Evolutionary conservation across 2,113 vertebrate genomes (phyloP).

Genomic region (Hyperoodon ampullatus): DNA sequence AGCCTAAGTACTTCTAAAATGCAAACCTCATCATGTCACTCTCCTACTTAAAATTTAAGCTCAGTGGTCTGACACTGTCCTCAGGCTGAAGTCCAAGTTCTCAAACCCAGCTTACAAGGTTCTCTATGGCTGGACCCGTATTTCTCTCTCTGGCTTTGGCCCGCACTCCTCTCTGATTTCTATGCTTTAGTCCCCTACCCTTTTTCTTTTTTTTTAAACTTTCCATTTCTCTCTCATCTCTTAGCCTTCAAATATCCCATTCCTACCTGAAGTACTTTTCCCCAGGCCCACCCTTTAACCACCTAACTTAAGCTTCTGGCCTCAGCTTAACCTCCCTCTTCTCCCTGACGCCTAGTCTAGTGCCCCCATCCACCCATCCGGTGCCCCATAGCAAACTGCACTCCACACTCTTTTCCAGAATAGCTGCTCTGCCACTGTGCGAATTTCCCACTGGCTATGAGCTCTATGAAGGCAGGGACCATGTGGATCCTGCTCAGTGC

Average conservation of each 20-base stretch:
- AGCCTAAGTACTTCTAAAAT: neutral
- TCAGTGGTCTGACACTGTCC: neutral
- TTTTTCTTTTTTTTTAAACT: neutral
- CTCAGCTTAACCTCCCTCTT: neutral
- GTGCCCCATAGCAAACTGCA: neutral
- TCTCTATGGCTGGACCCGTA: neutral
- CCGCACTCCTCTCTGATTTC: neutral
- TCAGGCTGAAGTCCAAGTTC: neutral
- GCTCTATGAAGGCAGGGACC: neutral
- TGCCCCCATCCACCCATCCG: neutral
- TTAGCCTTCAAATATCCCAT: neutral
- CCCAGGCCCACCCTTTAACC: neutral
- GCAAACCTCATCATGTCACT: neutral
- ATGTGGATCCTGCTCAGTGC: neutral
- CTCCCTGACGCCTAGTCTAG: neutral
- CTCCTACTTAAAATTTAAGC: neutral
- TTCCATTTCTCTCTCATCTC: neutral
- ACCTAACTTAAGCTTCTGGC: neutral
- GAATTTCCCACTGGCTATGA: neutral
- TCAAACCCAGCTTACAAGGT: neutral
- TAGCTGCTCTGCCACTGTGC: neutral
- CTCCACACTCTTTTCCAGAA: neutral
- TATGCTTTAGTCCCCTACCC: neutral
- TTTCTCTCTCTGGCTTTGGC: neutral
- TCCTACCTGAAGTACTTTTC: neutral